phyloP scores from a whole-genome alignment of 2,888 invertebrate species.

The Sesia bembeciformis region DNA sequence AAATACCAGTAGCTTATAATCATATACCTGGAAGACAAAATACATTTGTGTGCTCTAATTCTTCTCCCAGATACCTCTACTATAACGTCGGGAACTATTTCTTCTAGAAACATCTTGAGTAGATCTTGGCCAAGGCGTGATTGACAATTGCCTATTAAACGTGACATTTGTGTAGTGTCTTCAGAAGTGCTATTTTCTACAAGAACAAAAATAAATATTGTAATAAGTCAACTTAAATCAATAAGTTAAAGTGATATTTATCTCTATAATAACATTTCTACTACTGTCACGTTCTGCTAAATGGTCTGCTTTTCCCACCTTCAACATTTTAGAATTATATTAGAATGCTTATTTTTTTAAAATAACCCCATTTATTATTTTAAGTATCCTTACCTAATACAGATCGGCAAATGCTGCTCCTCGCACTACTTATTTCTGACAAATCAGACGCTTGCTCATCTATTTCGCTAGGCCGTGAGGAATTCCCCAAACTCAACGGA shows the following conservation, averaged over 20 bases:
- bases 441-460: constrained; percentile 68
- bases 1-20: not conserved
- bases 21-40: constrained; percentile 81
- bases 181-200: constrained; percentile 55
- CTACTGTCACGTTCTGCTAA: too few species aligned
- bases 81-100: constrained; percentile 90
- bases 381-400: constrained; percentile 50
- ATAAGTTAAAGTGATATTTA: not conserved
- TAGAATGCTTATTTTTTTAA: too few species aligned
- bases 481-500: constrained; percentile 28
- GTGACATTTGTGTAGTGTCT: constrained; percentile 46
- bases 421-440: constrained; percentile 71
- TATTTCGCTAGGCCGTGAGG: constrained; percentile 39
- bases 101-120: constrained; percentile 92
- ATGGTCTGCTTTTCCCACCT: too few species aligned
- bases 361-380: not conserved
- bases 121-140: constrained; percentile 88
- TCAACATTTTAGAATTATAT: too few species aligned
- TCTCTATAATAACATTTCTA: not conserved
- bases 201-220: constrained; percentile 6
- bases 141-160: constrained; percentile 54
- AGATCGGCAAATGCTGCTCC: constrained; percentile 74
- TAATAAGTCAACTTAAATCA: not conserved
- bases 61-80: constrained; percentile 88
- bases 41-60: constrained; percentile 93